Percentiles rank a stretch among this genome's conserved stretches.
Conservation (phyloP, 2,797 vertebrate species). For the Erpetoichthys calabaricus region DNA sequence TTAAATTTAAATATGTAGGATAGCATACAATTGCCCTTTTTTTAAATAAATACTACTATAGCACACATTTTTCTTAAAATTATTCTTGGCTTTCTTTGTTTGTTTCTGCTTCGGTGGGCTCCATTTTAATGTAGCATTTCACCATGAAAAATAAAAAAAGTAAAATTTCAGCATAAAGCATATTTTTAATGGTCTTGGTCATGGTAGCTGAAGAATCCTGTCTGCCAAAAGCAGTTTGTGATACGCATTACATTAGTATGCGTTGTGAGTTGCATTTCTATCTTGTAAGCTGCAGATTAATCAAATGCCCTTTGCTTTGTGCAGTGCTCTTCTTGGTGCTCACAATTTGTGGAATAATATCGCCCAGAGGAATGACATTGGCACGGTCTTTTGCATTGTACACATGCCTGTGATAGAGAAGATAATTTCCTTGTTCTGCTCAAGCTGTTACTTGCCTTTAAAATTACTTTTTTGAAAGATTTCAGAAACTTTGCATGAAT, state of each 20-base stretch:
- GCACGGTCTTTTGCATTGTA: background rate
- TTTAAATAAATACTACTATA: too few relatives aligned
- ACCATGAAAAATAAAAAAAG: background rate
- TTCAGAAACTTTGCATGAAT: background rate
- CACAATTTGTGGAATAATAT: background rate
- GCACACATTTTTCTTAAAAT: too few relatives aligned
- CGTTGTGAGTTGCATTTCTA: background rate
- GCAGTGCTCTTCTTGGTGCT: constrained; percentile 1
- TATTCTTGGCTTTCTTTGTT: too few relatives aligned
- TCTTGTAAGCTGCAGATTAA: background rate
- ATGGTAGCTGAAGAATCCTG: background rate
- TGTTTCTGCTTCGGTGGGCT: too few relatives aligned
- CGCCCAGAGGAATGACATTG: constrained; percentile 1
- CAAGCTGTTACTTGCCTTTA: background rate
- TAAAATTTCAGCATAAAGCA: background rate
- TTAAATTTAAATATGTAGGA: too few relatives aligned
- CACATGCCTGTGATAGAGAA: background rate
- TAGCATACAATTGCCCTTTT: too few relatives aligned
- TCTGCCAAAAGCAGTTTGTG: background rate
- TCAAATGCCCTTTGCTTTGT: background rate
- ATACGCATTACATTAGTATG: background rate
- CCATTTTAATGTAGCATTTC: too few relatives aligned
- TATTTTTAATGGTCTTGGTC: background rate
- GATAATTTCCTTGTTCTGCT: background rate
- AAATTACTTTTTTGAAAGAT: constrained; percentile 1